phyloP scores from a whole-genome alignment of 2,888 invertebrate species.

The Thera obeliscata region DNA sequence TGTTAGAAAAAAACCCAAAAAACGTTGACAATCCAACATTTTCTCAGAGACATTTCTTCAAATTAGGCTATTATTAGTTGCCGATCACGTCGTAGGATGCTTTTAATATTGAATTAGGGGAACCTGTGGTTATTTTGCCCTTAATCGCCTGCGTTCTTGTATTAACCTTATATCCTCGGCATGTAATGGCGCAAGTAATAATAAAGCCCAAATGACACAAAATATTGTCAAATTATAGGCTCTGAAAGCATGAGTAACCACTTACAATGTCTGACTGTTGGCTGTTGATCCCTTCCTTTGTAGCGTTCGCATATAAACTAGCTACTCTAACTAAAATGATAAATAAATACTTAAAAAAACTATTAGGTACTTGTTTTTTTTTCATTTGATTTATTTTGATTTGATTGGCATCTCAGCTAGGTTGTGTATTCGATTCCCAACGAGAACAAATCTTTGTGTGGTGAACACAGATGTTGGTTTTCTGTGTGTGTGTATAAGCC shows the following conservation, averaged over 20 bases:
- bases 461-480: no score
- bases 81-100: constrained; percentile 82
- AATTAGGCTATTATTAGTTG: constrained; percentile 84
- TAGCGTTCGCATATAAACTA: constrained; percentile 61
- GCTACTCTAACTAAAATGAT: no score
- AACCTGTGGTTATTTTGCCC: constrained; percentile 80
- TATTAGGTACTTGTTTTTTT: no score
- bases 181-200: constrained; percentile 83
- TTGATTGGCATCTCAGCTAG: no score
- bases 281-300: constrained; percentile 72
- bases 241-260: constrained; percentile 82
- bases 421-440: no score
- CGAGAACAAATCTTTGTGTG: no score
- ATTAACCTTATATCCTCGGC: constrained; percentile 81
- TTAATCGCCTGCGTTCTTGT: constrained; percentile 79
- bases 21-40: constrained; percentile 81
- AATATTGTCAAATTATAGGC: constrained; percentile 85
- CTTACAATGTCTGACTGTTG: constrained; percentile 70
- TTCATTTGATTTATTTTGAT: no score
- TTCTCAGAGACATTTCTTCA: constrained; percentile 83
- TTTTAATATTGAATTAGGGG: constrained; percentile 85
- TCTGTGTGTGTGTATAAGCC: no score
- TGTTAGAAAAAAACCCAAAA: constrained; percentile 56
- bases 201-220: constrained; percentile 84
- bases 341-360: no score